phyloP scores from a whole-genome alignment of 1,140 invertebrate species.

The Panulirus ornatus region DNA sequence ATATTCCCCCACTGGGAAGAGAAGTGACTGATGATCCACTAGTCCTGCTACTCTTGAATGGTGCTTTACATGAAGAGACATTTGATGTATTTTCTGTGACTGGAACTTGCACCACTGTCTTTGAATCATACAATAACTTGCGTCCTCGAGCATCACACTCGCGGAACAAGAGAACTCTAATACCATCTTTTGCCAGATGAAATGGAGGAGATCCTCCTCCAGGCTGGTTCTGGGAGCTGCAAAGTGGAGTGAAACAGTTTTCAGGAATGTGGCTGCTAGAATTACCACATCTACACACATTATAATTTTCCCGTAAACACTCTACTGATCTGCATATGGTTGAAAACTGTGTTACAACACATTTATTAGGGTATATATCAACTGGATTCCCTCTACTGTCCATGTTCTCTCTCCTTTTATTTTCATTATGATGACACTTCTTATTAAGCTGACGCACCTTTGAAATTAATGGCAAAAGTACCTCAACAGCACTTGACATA shows the following conservation, averaged over 20 bases:
- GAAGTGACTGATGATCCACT: neutral
- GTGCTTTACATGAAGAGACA: slow-evolving; percentile 19
- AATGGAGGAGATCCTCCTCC: neutral
- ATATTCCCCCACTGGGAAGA: neutral
- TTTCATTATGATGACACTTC: neutral
- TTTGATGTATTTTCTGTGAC: slow-evolving; percentile 68
- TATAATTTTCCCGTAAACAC: neutral
- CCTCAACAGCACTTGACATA: neutral
- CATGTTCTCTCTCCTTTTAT: neutral
- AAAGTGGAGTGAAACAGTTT: neutral
- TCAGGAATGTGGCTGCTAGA: neutral
- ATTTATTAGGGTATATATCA: neutral
- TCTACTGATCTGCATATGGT: neutral
- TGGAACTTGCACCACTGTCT: slow-evolving; percentile 83
- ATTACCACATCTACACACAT: neutral
- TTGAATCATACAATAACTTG: slow-evolving; percentile 91
- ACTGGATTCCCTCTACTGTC: neutral
- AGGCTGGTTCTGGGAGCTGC: neutral
- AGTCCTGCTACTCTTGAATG: slow-evolving; percentile 14
- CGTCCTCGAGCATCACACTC: slow-evolving; percentile 90
- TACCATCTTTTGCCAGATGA: slow-evolving; percentile 36
- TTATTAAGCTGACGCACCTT: neutral
- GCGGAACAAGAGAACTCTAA: slow-evolving; percentile 87
- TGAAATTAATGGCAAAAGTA: neutral
- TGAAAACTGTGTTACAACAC: neutral